Conservation (phyloP, 1,140 invertebrate genomes). For the Lethrus apterus region DNA sequence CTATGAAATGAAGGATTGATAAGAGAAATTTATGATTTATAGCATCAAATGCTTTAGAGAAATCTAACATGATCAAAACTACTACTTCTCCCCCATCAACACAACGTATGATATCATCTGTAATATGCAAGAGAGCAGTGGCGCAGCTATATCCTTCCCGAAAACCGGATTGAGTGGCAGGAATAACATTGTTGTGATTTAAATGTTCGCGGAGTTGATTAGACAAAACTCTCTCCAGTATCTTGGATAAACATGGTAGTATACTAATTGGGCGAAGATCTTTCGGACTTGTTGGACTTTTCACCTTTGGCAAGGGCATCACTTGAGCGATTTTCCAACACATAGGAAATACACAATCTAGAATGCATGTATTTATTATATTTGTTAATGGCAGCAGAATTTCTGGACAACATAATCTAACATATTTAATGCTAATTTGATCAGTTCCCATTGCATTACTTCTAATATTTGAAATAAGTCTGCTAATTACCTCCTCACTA, state of each 20-base stretch:
- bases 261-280: slow-evolving; percentile 6
- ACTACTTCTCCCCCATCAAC: too few species aligned
- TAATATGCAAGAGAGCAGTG: too few species aligned
- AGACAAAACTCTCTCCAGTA: too few species aligned
- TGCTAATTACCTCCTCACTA: background rate
- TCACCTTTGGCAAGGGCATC: slow-evolving; percentile 2
- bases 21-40: too few species aligned
- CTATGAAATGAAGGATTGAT: too few species aligned
- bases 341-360: slow-evolving; percentile 3
- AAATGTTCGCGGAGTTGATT: too few species aligned
- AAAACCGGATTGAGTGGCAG: too few species aligned
- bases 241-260: slow-evolving; percentile 1
- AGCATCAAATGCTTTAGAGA: too few species aligned
- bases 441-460: background rate
- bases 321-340: slow-evolving; percentile 1
- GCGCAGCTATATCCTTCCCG: too few species aligned
- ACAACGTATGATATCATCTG: too few species aligned
- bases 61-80: too few species aligned
- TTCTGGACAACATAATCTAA: slow-evolving; percentile 3
- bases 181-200: too few species aligned
- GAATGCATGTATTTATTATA: slow-evolving; percentile 11
- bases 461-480: slow-evolving; percentile 1
- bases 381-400: background rate
- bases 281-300: background rate
- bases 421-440: background rate